Conservation (phyloP, 2,113 vertebrate species). For the Zeus faber region DNA sequence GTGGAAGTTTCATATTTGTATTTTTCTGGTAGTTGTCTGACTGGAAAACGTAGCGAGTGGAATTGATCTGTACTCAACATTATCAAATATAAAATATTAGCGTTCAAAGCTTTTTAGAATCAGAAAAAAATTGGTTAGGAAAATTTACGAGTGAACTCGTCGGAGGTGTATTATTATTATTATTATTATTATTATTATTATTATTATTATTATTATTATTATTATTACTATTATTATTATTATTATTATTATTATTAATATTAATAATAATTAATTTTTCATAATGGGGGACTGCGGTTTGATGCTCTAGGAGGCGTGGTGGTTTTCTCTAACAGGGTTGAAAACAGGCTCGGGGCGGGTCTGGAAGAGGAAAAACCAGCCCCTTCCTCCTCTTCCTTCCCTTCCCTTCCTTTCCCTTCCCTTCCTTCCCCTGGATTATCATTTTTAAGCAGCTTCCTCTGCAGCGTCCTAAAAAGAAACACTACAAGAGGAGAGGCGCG, state of each 20-base stretch:
- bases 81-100: too few species aligned
- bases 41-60: too few species aligned
- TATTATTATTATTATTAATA: conserved; percentile 50
- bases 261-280: conserved; percentile 52
- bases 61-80: too few species aligned
- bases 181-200: not conserved
- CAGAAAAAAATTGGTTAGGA: too few species aligned
- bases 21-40: too few species aligned
- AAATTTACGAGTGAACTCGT: too few species aligned
- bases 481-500: too few species aligned
- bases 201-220: conserved; percentile 4
- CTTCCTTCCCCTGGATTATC: conserved; percentile 73
- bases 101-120: too few species aligned
- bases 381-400: conserved; percentile 68
- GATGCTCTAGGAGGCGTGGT: conserved; percentile 64
- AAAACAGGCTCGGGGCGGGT: conserved; percentile 72
- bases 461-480: conserved; percentile 51
- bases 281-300: conserved; percentile 70
- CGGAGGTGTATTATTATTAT: not conserved
- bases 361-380: conserved; percentile 73
- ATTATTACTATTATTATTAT: not conserved
- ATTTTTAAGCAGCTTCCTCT: conserved; percentile 80
- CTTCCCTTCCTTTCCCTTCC: conserved; percentile 54
- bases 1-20: too few species aligned
- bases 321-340: conserved; percentile 79